Conservation (phyloP, 2,888 invertebrate genomes). For the Andrena chrysosceles region DNA sequence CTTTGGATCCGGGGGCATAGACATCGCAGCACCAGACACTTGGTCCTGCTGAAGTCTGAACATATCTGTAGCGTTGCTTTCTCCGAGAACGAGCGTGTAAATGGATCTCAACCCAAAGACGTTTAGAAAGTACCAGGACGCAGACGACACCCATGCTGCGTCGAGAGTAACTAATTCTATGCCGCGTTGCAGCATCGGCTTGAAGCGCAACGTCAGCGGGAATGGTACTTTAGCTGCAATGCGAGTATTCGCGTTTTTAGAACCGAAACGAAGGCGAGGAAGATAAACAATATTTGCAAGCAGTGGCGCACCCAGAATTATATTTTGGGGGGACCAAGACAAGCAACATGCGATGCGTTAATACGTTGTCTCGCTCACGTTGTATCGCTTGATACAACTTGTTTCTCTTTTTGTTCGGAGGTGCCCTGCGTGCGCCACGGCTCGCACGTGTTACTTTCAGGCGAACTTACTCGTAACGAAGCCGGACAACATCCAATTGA, state of each 20-base stretch:
- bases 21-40: constrained; percentile 98
- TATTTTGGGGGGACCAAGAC: too few species aligned
- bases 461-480: constrained; percentile 95
- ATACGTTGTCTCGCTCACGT: too few species aligned
- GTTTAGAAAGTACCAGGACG: constrained; percentile 99
- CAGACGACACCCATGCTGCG: constrained; percentile 99
- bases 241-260: neutral
- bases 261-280: neutral
- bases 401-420: too few species aligned
- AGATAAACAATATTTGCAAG: too few species aligned
- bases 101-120: constrained; percentile 99
- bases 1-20: constrained; percentile 98
- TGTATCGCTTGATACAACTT: too few species aligned
- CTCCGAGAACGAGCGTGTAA: constrained; percentile 98
- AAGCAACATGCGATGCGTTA: too few species aligned
- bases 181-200: constrained; percentile 99
- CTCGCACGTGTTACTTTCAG: too few species aligned
- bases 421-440: too few species aligned
- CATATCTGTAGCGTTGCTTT: constrained; percentile 99
- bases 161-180: constrained; percentile 97
- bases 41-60: constrained; percentile 99
- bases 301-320: too few species aligned
- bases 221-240: constrained; percentile 97
- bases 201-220: constrained; percentile 98
- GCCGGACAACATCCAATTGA: constrained; percentile 99